Evolutionary conservation across 1,140 invertebrate genomes (phyloP).

Genomic region (Antheraea mylitta): DNA sequence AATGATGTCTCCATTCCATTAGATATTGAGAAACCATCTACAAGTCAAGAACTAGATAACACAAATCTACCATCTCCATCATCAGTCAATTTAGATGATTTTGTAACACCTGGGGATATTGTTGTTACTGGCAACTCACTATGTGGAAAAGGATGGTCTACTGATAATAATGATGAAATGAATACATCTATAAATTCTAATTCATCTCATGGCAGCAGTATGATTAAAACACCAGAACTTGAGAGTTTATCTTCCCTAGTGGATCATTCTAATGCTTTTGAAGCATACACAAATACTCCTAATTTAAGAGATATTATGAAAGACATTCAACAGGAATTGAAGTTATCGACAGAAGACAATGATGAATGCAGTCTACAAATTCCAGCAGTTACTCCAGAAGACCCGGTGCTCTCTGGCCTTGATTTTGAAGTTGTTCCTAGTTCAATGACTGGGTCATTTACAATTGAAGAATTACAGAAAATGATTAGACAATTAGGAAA

Average conservation of each 20-base stretch:
- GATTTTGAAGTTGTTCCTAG: conserved; percentile 80
- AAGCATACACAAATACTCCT: conserved; percentile 76
- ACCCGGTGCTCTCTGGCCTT: conserved; percentile 67
- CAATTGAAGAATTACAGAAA: conserved; percentile 77
- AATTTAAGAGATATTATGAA: conserved; percentile 82
- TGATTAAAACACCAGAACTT: conserved; percentile 74
- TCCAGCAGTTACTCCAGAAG: conserved; percentile 51
- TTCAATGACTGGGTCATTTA: conserved; percentile 73
- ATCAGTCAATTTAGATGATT: conserved; percentile 54
- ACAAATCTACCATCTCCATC: conserved; percentile 40
- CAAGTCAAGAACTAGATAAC: conserved; percentile 44
- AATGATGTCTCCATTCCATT: conserved; percentile 22
- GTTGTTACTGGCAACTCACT: conserved; percentile 83
- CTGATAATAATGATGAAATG: conserved; percentile 79
- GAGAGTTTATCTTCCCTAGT: conserved; percentile 72
- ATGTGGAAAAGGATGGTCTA: conserved; percentile 84
- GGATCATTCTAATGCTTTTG: conserved; percentile 77
- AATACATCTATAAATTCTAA: conserved; percentile 65
- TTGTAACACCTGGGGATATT: conserved; percentile 50
- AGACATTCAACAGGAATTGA: conserved; percentile 76
- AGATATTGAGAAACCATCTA: conserved; percentile 43
- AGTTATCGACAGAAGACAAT: conserved; percentile 57
- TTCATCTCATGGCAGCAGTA: conserved; percentile 70
- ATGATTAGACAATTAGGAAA: conserved; percentile 84
- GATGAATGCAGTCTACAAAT: conserved; percentile 45